Evolutionary conservation across 1,140 invertebrate genomes (phyloP).

Genomic region (Anagrus nilaparvatae): DNA sequence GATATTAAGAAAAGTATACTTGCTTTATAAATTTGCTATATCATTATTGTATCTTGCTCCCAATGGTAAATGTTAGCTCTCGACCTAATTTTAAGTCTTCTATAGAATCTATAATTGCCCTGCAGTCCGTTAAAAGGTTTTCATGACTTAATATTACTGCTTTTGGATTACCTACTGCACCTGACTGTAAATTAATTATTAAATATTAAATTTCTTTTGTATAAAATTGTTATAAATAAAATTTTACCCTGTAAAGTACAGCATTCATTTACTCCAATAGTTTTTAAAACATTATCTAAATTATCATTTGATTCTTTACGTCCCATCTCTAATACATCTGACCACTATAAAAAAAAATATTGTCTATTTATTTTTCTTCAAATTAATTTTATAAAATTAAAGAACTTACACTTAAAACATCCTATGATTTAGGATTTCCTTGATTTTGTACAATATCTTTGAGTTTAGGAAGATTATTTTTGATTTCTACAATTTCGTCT

Average conservation of each 20-base stretch:
- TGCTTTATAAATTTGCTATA: no score
- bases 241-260: conserved; percentile 83
- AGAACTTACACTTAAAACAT: conserved; percentile 54
- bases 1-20: no score
- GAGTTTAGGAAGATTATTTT: conserved; percentile 57
- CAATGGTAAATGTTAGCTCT: no score
- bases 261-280: conserved; percentile 74
- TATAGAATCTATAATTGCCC: conserved; percentile 36
- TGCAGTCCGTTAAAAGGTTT: conserved; percentile 61
- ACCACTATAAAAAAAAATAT: conserved; percentile 70
- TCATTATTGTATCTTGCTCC: no score
- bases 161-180: conserved; percentile 85
- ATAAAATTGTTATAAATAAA: conserved; percentile 60
- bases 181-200: conserved; percentile 52
- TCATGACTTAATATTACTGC: conserved; percentile 88
- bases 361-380: no score
- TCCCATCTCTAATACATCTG: conserved; percentile 66
- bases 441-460: conserved; percentile 81
- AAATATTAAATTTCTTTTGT: conserved; percentile 21
- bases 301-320: conserved; percentile 56
- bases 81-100: conserved; percentile 34
- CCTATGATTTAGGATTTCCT: conserved; percentile 48
- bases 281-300: conserved; percentile 57
- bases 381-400: no score
- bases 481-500: conserved; percentile 68